Conservation (phyloP, 2,888 invertebrate genomes). For the Lamellibrachia satsuma region DNA sequence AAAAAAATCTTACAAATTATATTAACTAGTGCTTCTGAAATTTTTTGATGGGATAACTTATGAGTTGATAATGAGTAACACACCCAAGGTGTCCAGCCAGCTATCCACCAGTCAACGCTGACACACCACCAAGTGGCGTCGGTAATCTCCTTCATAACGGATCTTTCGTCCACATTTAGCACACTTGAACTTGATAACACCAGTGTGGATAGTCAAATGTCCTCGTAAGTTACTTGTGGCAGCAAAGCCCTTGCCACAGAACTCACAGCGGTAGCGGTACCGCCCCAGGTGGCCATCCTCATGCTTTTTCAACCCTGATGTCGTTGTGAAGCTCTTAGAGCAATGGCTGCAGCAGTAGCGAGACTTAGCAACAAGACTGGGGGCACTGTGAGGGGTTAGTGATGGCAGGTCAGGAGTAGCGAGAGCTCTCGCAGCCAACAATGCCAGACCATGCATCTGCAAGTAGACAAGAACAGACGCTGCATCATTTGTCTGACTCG, state of each 20-base stretch:
- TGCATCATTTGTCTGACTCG: neutral
- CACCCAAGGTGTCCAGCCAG: too few relatives aligned
- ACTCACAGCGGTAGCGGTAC: conserved; percentile 19
- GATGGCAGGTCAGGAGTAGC: neutral
- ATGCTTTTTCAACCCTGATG: conserved; percentile 20
- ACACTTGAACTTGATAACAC: conserved; percentile 6
- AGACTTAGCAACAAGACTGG: neutral
- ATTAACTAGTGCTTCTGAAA: neutral
- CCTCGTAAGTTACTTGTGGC: conserved; percentile 17
- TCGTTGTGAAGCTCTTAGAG: neutral
- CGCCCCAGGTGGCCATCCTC: conserved; percentile 17
- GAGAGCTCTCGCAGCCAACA: neutral
- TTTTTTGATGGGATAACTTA: too few relatives aligned
- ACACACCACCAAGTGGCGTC: neutral
- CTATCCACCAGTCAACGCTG: neutral
- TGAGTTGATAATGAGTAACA: too few relatives aligned
- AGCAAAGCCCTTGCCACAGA: conserved; percentile 22
- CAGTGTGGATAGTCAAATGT: conserved; percentile 21
- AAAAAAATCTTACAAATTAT: neutral
- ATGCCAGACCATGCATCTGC: neutral
- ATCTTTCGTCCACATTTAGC: neutral
- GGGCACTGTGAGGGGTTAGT: neutral
- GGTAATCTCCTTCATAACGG: neutral
- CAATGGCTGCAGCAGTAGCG: neutral
- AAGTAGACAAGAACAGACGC: neutral